phyloP scores from a whole-genome alignment of 2,797 vertebrate species.

The Myotis daubentonii region DNA sequence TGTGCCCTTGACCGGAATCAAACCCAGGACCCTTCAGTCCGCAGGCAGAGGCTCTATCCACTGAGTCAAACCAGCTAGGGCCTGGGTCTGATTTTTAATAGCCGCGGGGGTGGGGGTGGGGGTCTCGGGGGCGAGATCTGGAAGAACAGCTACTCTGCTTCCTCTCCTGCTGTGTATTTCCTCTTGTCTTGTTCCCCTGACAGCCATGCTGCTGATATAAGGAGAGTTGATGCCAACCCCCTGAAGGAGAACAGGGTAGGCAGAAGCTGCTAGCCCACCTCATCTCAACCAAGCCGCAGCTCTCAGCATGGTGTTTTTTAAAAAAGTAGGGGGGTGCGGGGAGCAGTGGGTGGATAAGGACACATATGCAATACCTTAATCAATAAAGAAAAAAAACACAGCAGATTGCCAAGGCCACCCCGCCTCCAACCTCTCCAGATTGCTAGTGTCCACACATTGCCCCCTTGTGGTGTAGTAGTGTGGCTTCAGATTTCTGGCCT shows the following conservation, averaged over 20 bases:
- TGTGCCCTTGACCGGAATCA: too few species aligned
- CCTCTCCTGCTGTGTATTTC: constrained; percentile 14
- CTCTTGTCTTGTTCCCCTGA: not conserved
- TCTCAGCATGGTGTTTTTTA: not conserved
- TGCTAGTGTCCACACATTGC: not conserved
- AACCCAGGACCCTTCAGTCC: too few species aligned
- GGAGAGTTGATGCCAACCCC: not conserved
- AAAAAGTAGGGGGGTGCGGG: not conserved
- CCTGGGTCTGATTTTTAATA: not conserved
- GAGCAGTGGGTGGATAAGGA: too few species aligned
- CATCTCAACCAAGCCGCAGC: not conserved
- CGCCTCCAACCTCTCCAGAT: not conserved
- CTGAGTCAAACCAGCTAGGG: too few species aligned
- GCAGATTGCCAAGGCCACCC: not conserved
- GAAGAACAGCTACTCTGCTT: not conserved
- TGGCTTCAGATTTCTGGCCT: not conserved
- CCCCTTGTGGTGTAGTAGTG: constrained; percentile 55
- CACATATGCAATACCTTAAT: too few species aligned
- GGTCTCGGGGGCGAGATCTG: too few species aligned
- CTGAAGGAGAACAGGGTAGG: not conserved
- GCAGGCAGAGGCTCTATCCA: too few species aligned
- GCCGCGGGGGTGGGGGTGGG: not conserved
- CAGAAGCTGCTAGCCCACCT: not conserved
- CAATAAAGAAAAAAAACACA: too few species aligned
- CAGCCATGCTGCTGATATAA: not conserved